A percentile compares a stretch with the other conserved stretches of the same genome.
These are phyloP conservation scores for Drosophila neonasuta DNA, from an alignment of 2,888 invertebrate genomes.

Conservation along the genomic window DNA sequence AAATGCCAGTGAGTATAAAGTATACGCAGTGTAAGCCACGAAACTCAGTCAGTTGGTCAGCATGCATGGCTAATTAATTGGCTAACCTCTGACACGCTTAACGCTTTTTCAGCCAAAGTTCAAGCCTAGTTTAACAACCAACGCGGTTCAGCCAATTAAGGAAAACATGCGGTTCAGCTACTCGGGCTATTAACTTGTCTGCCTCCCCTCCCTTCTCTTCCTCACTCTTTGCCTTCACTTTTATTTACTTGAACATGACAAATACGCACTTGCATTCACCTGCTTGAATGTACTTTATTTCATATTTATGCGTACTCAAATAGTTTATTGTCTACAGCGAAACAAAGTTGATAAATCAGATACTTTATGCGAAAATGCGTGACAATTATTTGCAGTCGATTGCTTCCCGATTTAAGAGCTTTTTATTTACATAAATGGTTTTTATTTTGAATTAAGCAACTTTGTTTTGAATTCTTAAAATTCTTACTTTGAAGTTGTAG, in stretches of 20 bases:
- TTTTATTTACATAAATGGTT: too few relatives aligned
- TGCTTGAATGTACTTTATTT: neutral
- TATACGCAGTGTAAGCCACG: constrained; percentile 1
- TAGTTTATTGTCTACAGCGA: neutral
- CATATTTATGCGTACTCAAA: constrained; percentile 1
- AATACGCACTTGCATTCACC: neutral
- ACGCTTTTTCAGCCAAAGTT: constrained; percentile 24
- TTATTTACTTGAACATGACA: constrained; percentile 10
- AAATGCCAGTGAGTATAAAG: constrained; percentile 25
- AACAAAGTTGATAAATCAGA: neutral
- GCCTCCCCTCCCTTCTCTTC: neutral
- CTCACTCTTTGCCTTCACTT: neutral
- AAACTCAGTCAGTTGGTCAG: constrained; percentile 27
- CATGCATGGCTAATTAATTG: constrained; percentile 39
- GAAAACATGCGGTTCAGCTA: constrained; percentile 17
- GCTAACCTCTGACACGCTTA: constrained; percentile 54
- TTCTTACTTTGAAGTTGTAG: too few relatives aligned
- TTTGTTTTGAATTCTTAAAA: too few relatives aligned
- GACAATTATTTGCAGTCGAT: neutral
- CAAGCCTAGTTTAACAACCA: constrained; percentile 9
- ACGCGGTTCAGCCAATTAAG: constrained; percentile 34
- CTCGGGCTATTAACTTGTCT: constrained; percentile 10
- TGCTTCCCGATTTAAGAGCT: neutral
- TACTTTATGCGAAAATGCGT: neutral
- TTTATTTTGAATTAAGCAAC: too few relatives aligned